phyloP scores from a whole-genome alignment of 2,113 vertebrate species.

The Helogale parvula region DNA sequence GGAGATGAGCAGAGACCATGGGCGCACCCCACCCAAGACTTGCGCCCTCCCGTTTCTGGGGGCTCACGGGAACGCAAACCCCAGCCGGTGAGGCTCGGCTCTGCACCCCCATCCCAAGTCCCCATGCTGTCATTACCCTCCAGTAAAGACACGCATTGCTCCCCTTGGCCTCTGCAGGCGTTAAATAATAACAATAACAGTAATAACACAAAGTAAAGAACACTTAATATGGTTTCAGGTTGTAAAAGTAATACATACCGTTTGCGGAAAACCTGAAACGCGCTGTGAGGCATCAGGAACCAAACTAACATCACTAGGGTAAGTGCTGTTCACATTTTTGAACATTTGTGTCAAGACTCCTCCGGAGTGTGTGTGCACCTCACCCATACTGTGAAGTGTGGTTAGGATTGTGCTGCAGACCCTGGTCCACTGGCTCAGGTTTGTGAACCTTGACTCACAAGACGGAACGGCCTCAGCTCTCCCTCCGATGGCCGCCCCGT shows the following conservation, averaged over 20 bases:
- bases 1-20: background rate
- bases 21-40: background rate
- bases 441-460: rapidly evolving
- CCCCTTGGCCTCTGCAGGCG: background rate
- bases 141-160: background rate
- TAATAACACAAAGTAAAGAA: background rate
- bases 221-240: background rate
- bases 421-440: background rate
- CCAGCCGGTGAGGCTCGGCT: background rate
- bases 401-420: rapidly evolving
- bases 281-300: background rate
- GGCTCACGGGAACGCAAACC: background rate
- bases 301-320: background rate
- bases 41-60: background rate
- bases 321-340: background rate
- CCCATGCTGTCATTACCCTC: background rate
- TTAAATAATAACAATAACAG: background rate
- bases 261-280: background rate
- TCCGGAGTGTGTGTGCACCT: background rate
- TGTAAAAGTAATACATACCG: background rate
- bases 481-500: rapidly evolving
- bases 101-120: no score
- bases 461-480: rapidly evolving
- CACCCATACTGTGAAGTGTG: rapidly evolving
- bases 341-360: no score